Evolutionary conservation across 2,797 vertebrate genomes (phyloP), one percentile per base, ranked within the genome.

Genomic region (Steatocranus sp.): DNA sequence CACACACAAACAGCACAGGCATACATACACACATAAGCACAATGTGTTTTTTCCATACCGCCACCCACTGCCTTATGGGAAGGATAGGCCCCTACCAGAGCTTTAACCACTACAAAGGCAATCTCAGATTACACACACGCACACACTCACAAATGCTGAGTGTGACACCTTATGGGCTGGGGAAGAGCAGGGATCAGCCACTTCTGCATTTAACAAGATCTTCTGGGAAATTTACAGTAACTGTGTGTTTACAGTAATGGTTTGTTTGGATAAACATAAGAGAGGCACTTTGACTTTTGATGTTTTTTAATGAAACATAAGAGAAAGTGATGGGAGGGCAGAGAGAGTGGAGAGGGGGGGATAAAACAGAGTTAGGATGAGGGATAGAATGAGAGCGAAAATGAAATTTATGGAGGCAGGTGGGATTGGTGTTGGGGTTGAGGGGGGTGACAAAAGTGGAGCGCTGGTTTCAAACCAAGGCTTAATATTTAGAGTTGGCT

Each of bases 141-240:
- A 92, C 92, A 93, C 90, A 91, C 90, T 91, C 91, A 91, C 93
- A 95, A 94, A 92, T 93, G 94, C 95, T 95, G 94, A 94, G 94
- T 92, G 94, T 91, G 93, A 95, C 94, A 95, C 92, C 93, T 94
- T 90, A 93, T 89, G 92, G 90, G 93, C 92, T 7, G 87, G 79
- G 88, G 90, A 93, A 90, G 93, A 94, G 92, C 86, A 87, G 86
- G 83, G 88, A 93, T 93, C 92, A 92, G 92, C 91, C 94, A 93
- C 95, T 95, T 94, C 92, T 94, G 94, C 89, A 83, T 95, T 95
- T 95, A 95, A 95, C 94, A 95, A 95, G 95, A 94, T 95, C 95
- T 95, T 94, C 94, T 94, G 95, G 95, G 95, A 95, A 94, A 95
- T 95, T 94, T 94, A 94, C 94, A 94, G 92, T 93, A 94, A 93